phyloP scores from a whole-genome alignment of 1,140 invertebrate species.

The Trialeurodes vaporariorum region DNA sequence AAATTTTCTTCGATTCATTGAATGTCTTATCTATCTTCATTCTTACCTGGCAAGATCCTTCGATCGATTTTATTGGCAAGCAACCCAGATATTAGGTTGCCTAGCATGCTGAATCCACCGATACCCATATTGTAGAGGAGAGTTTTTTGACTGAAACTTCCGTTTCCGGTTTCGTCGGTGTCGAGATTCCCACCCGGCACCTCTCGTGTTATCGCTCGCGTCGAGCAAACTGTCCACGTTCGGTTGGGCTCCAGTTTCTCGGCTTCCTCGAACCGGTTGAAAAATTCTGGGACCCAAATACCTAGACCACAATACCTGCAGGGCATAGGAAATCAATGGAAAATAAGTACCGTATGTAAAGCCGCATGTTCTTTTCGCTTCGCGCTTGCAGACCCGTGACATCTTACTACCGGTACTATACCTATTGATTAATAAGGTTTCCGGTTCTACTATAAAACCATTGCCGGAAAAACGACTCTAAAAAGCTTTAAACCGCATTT shows the following conservation, averaged over 20 bases:
- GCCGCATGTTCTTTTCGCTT: no score
- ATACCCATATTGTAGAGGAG: slow-evolving; percentile 40
- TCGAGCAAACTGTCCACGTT: slow-evolving; percentile 37
- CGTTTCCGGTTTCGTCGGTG: slow-evolving; percentile 4
- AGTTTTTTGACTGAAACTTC: slow-evolving; percentile 31
- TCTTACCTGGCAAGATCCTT: slow-evolving; percentile 22
- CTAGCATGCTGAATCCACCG: slow-evolving; percentile 36
- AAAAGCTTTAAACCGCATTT: no score
- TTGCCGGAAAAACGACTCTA: no score
- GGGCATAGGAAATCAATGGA: no score
- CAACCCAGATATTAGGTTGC: slow-evolving; percentile 28
- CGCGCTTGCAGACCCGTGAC: no score
- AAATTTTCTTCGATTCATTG: no score
- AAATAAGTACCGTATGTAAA: no score
- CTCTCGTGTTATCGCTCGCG: slow-evolving; percentile 37
- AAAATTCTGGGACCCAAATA: slow-evolving; percentile 55
- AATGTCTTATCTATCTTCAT: no score
- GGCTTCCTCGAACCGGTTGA: slow-evolving; percentile 42
- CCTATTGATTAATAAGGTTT: no score
- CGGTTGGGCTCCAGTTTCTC: slow-evolving; percentile 36
- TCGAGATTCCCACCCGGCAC: not conserved
- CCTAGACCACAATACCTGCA: slow-evolving; percentile 56
- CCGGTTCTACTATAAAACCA: no score
- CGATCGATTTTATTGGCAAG: slow-evolving; percentile 11
- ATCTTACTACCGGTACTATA: no score